Percentiles rank a stretch among this genome's conserved stretches.
Conservation (phyloP, 2,797 vertebrate species). For the Gadopsis marmoratus region DNA sequence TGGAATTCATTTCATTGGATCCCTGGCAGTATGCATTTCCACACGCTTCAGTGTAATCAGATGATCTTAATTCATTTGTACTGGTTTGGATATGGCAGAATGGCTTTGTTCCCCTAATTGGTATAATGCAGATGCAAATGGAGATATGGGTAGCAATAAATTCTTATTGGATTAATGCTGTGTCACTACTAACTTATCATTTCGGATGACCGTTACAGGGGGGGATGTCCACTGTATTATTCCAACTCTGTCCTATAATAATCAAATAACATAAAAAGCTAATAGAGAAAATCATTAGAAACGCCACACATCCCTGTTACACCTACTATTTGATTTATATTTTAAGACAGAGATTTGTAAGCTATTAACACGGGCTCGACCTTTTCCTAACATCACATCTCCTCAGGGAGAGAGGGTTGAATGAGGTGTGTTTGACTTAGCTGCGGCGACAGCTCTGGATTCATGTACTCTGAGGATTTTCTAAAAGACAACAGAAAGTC, state of each 20-base stretch:
- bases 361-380: slow-evolving; percentile 71
- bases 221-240: slow-evolving; percentile 40
- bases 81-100: slow-evolving; percentile 67
- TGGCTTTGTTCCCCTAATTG: slow-evolving; percentile 78
- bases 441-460: slow-evolving; percentile 53
- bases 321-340: slow-evolving; percentile 17
- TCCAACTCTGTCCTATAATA: slow-evolving; percentile 1
- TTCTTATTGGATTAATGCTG: slow-evolving; percentile 72
- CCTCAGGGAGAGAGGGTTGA: slow-evolving; percentile 40
- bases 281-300: slow-evolving; percentile 27
- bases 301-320: slow-evolving; percentile 8
- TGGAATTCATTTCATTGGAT: slow-evolving; percentile 36
- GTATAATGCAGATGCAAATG: slow-evolving; percentile 77
- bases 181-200: slow-evolving; percentile 69
- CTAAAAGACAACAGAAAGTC: slow-evolving; percentile 52
- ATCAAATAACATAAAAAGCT: slow-evolving; percentile 1
- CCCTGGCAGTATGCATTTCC: slow-evolving; percentile 57
- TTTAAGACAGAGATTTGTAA: slow-evolving; percentile 62
- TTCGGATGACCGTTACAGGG: slow-evolving; percentile 50
- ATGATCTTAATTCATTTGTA: slow-evolving; percentile 81
- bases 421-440: slow-evolving; percentile 48
- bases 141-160: slow-evolving; percentile 78
- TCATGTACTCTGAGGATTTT: slow-evolving; percentile 54
- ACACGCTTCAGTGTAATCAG: slow-evolving; percentile 73
- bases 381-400: slow-evolving; percentile 64